phyloP scores from a whole-genome alignment of 2,888 invertebrate genomes.

The Ennomos quercinarius region DNA sequence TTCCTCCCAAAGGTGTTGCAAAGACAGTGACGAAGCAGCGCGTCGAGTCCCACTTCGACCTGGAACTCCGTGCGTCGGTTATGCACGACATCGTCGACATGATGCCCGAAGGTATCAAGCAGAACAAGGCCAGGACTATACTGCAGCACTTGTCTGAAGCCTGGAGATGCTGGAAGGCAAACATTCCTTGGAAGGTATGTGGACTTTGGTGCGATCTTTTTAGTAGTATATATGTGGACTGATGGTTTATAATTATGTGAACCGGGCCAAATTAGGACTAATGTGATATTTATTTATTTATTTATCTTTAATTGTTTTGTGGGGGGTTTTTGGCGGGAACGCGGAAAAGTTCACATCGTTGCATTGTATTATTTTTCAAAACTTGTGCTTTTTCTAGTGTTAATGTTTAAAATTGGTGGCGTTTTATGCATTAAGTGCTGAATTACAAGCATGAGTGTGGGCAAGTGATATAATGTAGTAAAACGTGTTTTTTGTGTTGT shows the following conservation, averaged over 20 bases:
- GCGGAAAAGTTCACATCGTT: no score
- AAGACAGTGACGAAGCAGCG: conserved; percentile 99
- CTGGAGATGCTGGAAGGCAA: conserved; percentile 99
- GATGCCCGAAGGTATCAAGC: conserved; percentile 99
- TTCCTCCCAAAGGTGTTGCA: conserved; percentile 90
- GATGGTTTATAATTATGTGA: no score
- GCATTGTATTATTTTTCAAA: no score
- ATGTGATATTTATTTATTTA: no score
- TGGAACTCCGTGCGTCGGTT: conserved; percentile 98
- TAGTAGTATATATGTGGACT: conserved; percentile 2
- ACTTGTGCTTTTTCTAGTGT: no score
- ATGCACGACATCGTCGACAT: conserved; percentile 99
- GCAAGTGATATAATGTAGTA: no score
- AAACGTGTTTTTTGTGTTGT: no score
- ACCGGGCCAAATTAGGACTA: conserved; percentile 69
- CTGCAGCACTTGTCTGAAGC: conserved; percentile 99
- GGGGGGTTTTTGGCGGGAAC: no score
- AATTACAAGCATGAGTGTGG: no score
- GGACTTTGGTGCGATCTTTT: not conserved
- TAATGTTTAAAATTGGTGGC: no score
- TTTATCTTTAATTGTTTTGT: no score
- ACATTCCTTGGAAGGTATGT: conserved; percentile 99
- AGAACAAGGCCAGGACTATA: conserved; percentile 99
- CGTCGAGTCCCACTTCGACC: conserved; percentile 99
- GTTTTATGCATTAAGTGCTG: no score